Percentiles rank a stretch among this genome's conserved stretches.
Conservation (phyloP, 2,113 vertebrate genomes). For the Python bivittatus region DNA sequence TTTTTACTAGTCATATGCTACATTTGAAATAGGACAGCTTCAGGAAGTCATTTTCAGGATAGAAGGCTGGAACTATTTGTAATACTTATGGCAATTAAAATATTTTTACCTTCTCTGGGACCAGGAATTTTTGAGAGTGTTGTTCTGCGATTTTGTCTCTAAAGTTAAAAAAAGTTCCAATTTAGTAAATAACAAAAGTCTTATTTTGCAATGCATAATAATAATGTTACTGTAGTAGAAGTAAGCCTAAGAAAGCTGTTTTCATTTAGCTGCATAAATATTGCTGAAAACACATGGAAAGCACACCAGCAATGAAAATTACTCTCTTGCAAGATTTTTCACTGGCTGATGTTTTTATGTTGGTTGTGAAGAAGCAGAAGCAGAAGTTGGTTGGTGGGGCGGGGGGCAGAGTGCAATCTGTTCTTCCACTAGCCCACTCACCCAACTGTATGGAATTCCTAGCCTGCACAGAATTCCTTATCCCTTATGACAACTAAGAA, state of each 20-base stretch:
- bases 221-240: background rate
- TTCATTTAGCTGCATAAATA: background rate
- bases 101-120: conserved; percentile 74
- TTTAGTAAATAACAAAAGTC: background rate
- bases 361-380: background rate
- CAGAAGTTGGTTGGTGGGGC: background rate
- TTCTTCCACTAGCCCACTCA: background rate
- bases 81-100: background rate
- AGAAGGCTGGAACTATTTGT: background rate
- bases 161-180: conserved; percentile 42
- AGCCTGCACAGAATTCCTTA: background rate
- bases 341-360: background rate
- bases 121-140: conserved; percentile 77
- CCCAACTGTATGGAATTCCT: background rate
- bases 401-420: background rate
- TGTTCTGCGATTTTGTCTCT: conserved; percentile 74
- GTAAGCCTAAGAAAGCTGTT: background rate
- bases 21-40: background rate
- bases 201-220: background rate
- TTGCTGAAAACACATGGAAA: background rate
- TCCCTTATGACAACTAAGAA: background rate
- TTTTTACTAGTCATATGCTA: background rate
- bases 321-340: background rate
- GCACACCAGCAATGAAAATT: background rate
- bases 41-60: background rate